Conservation (phyloP, 2,888 invertebrate species). For the Pseudococcus viburni region DNA sequence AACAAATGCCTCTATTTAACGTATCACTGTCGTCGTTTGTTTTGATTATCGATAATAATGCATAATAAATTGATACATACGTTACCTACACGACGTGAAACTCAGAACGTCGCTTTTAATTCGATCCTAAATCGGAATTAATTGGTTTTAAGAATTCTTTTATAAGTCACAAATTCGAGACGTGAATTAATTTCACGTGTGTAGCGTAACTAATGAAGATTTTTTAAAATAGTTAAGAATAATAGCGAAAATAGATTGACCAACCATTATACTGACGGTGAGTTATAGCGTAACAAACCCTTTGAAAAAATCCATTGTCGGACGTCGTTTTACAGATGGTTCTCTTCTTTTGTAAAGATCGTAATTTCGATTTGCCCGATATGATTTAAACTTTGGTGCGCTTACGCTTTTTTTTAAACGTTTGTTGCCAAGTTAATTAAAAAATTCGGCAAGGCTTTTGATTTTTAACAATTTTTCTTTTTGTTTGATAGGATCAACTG, state of each 20-base stretch:
- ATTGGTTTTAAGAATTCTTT: constrained; percentile 28
- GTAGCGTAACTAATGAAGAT: constrained; percentile 10
- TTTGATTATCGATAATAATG: background rate
- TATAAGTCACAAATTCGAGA: background rate
- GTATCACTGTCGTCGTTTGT: background rate
- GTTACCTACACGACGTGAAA: background rate
- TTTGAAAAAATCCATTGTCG: background rate
- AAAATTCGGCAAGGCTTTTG: constrained; percentile 50
- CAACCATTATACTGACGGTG: background rate
- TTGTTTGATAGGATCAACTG: constrained; percentile 79
- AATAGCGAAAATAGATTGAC: constrained; percentile 10
- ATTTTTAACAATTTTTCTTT: constrained; percentile 10
- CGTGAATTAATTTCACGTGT: constrained; percentile 22
- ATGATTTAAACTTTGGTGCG: background rate
- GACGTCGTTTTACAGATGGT: background rate
- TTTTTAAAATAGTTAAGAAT: constrained; percentile 29
- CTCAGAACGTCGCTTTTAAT: background rate
- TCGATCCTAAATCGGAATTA: constrained; percentile 2
- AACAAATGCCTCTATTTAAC: background rate
- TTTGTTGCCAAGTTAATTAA: background rate
- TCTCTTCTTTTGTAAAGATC: constrained; percentile 6
- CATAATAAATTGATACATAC: background rate
- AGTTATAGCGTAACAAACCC: background rate
- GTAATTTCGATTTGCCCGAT: background rate
- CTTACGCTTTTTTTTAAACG: background rate